Evolutionary conservation across 2,888 invertebrate genomes (phyloP).

Genomic region (Lithophane ornitopus): DNA sequence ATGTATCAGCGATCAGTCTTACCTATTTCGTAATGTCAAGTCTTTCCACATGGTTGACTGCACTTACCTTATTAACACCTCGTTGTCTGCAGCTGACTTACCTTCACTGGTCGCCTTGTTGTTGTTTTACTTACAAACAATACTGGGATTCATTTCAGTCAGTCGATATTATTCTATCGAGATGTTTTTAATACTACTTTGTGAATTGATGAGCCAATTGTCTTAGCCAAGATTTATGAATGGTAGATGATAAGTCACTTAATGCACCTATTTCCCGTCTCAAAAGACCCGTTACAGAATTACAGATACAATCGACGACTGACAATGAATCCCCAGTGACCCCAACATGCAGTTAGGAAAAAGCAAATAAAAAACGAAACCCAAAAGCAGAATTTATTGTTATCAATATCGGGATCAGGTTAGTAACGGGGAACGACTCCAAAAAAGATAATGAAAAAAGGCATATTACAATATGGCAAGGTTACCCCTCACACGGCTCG

Average conservation of each 20-base stretch:
- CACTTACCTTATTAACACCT: conserved; percentile 53
- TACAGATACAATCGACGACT: conserved; percentile 34
- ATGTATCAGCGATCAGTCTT: conserved; percentile 11
- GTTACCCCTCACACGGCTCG: conserved; percentile 77
- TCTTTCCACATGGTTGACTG: conserved; percentile 49
- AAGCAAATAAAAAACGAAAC: conserved; percentile 53
- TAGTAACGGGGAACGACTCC: conserved; percentile 68
- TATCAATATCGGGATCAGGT: conserved; percentile 66
- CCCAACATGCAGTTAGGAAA: conserved; percentile 53
- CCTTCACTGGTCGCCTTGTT: conserved; percentile 36
- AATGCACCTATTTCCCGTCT: conserved; percentile 23
- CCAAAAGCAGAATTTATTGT: conserved; percentile 58
- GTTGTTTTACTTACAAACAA: conserved; percentile 51
- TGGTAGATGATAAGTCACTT: conserved; percentile 16
- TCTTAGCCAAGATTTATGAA: neutral
- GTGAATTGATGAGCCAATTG: neutral
- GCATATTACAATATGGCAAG: conserved; percentile 74
- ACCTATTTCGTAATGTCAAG: conserved; percentile 40
- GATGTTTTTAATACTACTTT: conserved; percentile 15
- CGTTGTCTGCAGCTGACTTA: conserved; percentile 43
- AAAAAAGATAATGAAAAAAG: conserved; percentile 67
- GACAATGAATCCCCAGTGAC: conserved; percentile 46
- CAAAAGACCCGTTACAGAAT: conserved; percentile 39
- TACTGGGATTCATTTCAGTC: conserved; percentile 60
- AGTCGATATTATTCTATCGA: conserved; percentile 39